A percentile compares a stretch with the other conserved stretches of the same genome.
Conservation (phyloP, 64 coral and sea anemone genomes). For the Montipora sp. region DNA sequence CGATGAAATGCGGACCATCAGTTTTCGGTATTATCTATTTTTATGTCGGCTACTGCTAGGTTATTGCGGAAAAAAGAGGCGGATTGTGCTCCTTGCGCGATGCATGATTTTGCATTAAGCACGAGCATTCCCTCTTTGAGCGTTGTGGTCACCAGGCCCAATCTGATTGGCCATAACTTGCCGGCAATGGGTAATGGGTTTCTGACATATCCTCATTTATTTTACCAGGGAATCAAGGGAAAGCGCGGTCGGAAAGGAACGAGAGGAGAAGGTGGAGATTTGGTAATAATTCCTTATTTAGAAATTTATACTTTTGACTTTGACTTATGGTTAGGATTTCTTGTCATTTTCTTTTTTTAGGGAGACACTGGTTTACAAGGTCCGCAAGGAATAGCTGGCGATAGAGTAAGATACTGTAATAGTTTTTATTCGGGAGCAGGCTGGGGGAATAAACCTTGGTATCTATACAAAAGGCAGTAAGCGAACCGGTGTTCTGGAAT, state of each 20-base stretch:
- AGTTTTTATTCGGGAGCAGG: not conserved
- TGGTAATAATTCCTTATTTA: not conserved
- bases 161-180: too few species aligned
- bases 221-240: not conserved
- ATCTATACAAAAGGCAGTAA: too few species aligned
- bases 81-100: too few species aligned
- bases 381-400: constrained; percentile 22
- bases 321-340: not conserved
- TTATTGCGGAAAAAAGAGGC: accelerated
- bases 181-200: too few species aligned
- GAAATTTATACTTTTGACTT: not conserved
- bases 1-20: too few species aligned
- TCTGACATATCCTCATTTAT: not conserved
- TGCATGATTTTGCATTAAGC: too few species aligned
- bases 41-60: too few species aligned
- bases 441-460: too few species aligned
- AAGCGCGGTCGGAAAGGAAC: not conserved
- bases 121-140: too few species aligned
- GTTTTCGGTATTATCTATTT: too few species aligned
- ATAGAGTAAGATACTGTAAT: not conserved
- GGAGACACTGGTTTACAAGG: not conserved
- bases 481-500: too few species aligned
- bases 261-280: constrained; percentile 12
- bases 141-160: too few species aligned
- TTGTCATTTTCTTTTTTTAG: not conserved